Conservation (phyloP, 1,140 invertebrate species). For the Aphaenogaster rudis region DNA sequence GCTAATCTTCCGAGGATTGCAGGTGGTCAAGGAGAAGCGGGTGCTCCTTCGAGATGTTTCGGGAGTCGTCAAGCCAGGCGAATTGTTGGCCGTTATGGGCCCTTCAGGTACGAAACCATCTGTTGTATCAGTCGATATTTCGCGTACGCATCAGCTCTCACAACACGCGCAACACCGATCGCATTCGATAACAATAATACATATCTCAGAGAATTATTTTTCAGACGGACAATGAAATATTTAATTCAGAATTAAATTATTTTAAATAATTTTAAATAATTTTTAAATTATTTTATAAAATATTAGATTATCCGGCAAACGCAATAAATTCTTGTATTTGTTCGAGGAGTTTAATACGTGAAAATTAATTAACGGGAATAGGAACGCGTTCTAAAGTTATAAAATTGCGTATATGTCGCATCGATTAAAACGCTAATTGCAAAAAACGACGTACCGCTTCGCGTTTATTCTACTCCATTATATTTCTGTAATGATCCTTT, state of each 20-base stretch:
- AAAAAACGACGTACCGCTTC: not conserved
- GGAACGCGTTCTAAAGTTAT: not conserved
- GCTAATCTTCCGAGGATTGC: conserved; percentile 90
- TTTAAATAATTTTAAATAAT: too few relatives aligned
- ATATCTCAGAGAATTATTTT: not conserved
- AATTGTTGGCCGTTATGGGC: conserved; percentile 94
- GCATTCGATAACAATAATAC: not conserved
- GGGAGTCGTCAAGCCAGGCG: conserved; percentile 92
- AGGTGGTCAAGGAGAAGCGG: conserved; percentile 88
- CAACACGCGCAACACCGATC: not conserved
- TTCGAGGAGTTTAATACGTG: not conserved
- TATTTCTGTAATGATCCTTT: not conserved
- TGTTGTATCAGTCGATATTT: not conserved
- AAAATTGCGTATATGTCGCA: not conserved
- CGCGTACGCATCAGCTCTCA: not conserved
- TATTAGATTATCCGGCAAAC: not conserved
- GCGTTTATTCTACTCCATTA: not conserved
- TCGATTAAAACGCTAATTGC: not conserved
- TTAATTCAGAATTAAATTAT: not conserved
- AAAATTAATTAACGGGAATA: not conserved
- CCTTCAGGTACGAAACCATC: conserved; percentile 89
- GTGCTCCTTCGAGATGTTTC: conserved; percentile 91
- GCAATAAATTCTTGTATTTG: not conserved
- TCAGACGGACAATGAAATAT: not conserved
- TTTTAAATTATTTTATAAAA: not conserved